Evolutionary conservation across 2,888 invertebrate genomes (phyloP), one percentile per base, ranked within the genome.

Genomic region (Agonopterix alstromeriana): DNA sequence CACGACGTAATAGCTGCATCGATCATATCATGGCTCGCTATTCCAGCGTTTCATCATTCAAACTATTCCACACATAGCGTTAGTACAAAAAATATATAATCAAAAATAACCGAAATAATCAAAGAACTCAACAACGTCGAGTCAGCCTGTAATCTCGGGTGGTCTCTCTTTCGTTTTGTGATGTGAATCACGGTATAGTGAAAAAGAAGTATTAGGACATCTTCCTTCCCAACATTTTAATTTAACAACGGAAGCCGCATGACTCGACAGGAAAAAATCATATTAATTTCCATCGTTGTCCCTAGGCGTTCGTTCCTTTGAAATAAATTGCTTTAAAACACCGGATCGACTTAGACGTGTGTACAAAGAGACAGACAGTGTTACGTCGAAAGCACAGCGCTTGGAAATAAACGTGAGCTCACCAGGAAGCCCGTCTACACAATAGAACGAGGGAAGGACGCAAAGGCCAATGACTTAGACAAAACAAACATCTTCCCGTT

Each of bases 181-280:
- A 54, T 49, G 52, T 53, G 55, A 59, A 63, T 62, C 55, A 58
- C 52, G 36, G 38, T n/a, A 38, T 38, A 53, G 54, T 27, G 57
- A 65, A 64, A 73, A 73, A 77, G 68, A 70, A 63, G 67, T 65
- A 72, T 73, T 73, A 72, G 71, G 70, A 77, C 73, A 73, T 77
- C 78, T 73, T 75, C 74, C 73, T 77, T 71, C 71, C 63, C 65
- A 63, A 72, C 67, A 66, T 78, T 82, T 82, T 78, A 79, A 82
- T 84, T 78, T 77, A 75, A 77, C 76, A 77, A 78, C 86, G 86
- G 86, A 85, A 85, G 83, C 83, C 67, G 67, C 74, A 74, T 87
- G 87, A 87, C 82, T 83, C 66, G 65, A 64, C 87, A 70, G 68
- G 77, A 83, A 82, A 77, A 73, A 70, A 75, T 74, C 77, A 73